Base-by-base conservation (phyloP, 2,113 vertebrate species). In the Leptodactylus fuscus region DNA sequence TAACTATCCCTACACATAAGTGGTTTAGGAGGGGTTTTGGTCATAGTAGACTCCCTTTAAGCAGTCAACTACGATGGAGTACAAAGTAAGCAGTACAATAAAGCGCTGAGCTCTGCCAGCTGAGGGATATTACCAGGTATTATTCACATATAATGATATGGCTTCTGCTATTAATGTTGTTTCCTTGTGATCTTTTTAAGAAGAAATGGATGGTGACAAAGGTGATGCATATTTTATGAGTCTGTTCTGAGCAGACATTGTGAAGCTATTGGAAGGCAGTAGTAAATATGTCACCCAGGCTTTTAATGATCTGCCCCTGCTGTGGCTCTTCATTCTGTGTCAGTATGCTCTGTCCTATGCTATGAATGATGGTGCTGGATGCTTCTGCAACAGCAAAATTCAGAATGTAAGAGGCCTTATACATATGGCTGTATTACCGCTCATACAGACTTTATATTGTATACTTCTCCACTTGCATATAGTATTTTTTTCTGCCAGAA, bases 231-330 rank as follows among this genome's bases (percentile, higher is more conserved):
- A 9, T 58, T 58, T 58, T 24, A 58, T 58, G n/a, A 10, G 55
- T 9, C 7, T 24, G 55, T 65, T 65, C 29, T 29, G 60, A 65
- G 32, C 16, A 65, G 60, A 32, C 60, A 62, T 62, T 27, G 24
- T 67, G 62, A 67, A 34, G 62, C 34, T 65, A 67, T 67, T 67
- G 62, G 62, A 20, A 67, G 16, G 32, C 15, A 67, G 60, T 24
- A 32, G 60, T 65, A 32, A 65, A 65, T 18, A 8, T 67, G 32
- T 67, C 34, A 67, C 29, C 32, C 15, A 67, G 29, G 29, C 27
- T 34, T 67, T 34, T 67, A 32, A 67, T 67, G 32, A 67, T 16
- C 11, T 67, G 16, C 20, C 62, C 62, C 62, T n/a, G 13, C 60
- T 65, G 27, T 16, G 27, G 29, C 15, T 34, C 29, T 62, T 67